Evolutionary conservation across 1,140 invertebrate species (phyloP), one percentile per base, ranked within the genome.

Genomic region (Pectinophora gossypiella): DNA sequence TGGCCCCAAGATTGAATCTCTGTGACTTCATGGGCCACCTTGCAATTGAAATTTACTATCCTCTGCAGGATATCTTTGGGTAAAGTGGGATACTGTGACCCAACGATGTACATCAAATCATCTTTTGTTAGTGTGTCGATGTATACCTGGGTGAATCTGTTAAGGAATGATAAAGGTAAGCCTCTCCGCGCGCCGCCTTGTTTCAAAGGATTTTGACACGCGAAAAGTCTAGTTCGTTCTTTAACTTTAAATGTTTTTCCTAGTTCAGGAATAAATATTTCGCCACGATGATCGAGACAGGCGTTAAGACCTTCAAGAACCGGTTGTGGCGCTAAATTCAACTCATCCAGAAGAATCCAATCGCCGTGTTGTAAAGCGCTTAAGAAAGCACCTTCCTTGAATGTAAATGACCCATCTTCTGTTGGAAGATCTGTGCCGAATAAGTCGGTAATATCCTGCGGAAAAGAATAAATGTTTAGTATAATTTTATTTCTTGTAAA

Each of bases 291-390:
- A 91, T 99, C 99, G 12, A 99, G 91, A 79, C 98, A 99, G 1
- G 98, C 98, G 86, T 99, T 99, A 1, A 99, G 89, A 21, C 98
- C 98, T 90, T 99, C 99, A 0, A 99, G 87, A 3, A 99, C 98
- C 0, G 98, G 97, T 84, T 99, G 99, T 0, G 98, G 98, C 0
- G 99, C 98, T 52, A 99, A 89, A 90, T 99, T 99, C 48, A 99
- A 89, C 89, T 99, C 99, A 85, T 99, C 99, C n/a, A 99, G 88
- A 12, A 99, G 89, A 65, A 99, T 95, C 99, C 99, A 99, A 66
- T 97, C 91, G 1, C 97, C 96, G 44, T 93, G 90, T 89, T 97
- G 97, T 0, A 99, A 87, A 1, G 98, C 99, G 56, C 93, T 93
- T 13, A 99, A 85, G 54, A 99, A 92, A 0, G 98, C 98, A 5